Evolutionary conservation across 2,888 invertebrate genomes (phyloP).

Genomic region (Osedax frankpressi): DNA sequence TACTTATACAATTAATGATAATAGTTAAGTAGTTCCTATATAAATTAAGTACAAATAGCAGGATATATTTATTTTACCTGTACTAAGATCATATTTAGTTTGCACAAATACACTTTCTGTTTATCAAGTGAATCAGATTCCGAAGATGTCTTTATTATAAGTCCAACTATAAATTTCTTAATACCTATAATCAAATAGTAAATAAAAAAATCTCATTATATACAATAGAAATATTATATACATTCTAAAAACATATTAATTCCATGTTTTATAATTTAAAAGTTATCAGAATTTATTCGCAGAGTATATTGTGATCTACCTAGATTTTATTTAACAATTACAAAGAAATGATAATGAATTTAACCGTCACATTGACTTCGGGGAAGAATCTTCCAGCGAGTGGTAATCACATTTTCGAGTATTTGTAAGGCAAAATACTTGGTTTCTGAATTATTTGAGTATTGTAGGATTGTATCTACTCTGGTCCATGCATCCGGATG

Average conservation of each 20-base stretch:
- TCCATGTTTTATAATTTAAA: too few species aligned
- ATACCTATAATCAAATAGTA: conserved; percentile 57
- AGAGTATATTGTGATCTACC: not conserved
- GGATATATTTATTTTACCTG: conserved; percentile 53
- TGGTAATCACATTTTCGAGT: conserved; percentile 94
- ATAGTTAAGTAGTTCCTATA: too few species aligned
- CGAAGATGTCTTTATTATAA: conserved; percentile 94
- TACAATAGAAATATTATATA: conserved; percentile 3
- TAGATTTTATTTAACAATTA: not conserved
- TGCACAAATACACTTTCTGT: conserved; percentile 90
- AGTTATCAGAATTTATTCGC: too few species aligned
- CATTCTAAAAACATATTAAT: not conserved
- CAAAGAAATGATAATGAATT: not conserved
- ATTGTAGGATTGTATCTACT: conserved; percentile 96
- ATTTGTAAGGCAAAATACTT: conserved; percentile 99
- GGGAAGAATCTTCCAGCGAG: conserved; percentile 94
- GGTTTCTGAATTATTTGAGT: conserved; percentile 85
- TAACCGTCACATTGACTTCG: conserved; percentile 83
- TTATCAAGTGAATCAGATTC: conserved; percentile 74
- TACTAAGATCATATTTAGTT: conserved; percentile 94
- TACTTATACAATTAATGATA: too few species aligned
- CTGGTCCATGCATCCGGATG: conserved; percentile 98
- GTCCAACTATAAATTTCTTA: conserved; percentile 94
- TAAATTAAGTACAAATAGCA: not conserved
- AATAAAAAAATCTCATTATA: not conserved